Base-by-base conservation (phyloP, 1,140 invertebrate species). In the Bacillus rossius region DNA sequence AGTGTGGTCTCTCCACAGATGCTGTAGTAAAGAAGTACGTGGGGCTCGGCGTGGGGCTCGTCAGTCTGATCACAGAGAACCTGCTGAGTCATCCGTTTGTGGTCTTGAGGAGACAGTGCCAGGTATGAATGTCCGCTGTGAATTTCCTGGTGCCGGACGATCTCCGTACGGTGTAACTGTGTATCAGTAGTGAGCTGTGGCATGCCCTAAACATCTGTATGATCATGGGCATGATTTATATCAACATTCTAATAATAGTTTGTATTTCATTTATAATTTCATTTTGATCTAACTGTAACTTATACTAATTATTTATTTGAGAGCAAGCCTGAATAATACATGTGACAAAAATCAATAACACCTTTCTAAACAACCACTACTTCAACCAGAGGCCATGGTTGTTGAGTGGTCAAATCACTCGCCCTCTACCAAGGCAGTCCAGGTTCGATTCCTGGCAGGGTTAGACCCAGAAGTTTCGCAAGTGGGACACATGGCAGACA, bases 71-170 rank as follows among this genome's bases (percentile, higher is more conserved):
- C 43, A 87, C 89, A 8, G 92, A 95, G 75, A 94, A 96, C 77
- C 73, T 97, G 20, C 75, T 98, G 8, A 90, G 91, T 65, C 94
- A 97, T 79, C 95, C 95, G 34, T 97, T 95, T 73, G 82, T 95
- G 66, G 92, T 97, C 0, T 68, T 98, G 41, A 75, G 93, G 63
- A 81, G 94, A 66, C 94, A 97, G 76, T 97, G 94, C 74, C 95
- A 98, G 81, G 90, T 93, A 72, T 65, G 60, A 64, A 17, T 26
- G 19, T n/a, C n/a, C n/a, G n/a, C n/a, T n/a, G n/a, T n/a, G n/a
- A n/a, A n/a, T n/a, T n/a, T n/a, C n/a, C n/a, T n/a, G n/a, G n/a
- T n/a, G n/a, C n/a, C n/a, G n/a, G n/a, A n/a, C n/a, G n/a, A n/a
- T n/a, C n/a, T n/a, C n/a, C n/a, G n/a, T n/a, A n/a, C n/a, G n/a